Conservation (phyloP, 2,888 invertebrate genomes). For the Diaprepes abbreviatus region DNA sequence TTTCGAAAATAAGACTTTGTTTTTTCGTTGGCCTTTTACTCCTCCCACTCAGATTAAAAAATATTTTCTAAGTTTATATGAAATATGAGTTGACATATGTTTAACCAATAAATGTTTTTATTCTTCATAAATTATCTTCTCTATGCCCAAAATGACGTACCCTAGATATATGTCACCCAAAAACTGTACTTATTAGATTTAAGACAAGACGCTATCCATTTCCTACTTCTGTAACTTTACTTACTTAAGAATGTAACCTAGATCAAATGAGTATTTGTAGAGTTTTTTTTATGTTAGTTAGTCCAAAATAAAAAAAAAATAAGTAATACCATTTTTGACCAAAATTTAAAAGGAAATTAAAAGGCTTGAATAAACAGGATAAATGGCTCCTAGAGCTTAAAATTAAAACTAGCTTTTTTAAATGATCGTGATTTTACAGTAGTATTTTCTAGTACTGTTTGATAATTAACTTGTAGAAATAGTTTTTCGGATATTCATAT, state of each 20-base stretch:
- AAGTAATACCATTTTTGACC: neutral
- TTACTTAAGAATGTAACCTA: neutral
- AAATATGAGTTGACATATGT: no score
- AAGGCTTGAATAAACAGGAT: neutral
- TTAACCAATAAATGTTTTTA: no score
- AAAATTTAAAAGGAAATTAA: slow-evolving; percentile 1
- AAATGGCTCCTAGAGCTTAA: neutral
- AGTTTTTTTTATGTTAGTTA: neutral
- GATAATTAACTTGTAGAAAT: no score
- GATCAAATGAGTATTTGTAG: neutral
- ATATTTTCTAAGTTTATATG: no score
- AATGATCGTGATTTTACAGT: neutral
- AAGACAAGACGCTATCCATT: neutral
- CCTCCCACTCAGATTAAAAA: no score
- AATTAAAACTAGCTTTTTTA: slow-evolving; percentile 7
- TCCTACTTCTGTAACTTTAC: neutral
- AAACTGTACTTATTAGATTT: neutral
- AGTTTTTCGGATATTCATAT: no score
- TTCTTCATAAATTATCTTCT: no score
- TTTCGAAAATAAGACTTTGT: no score
- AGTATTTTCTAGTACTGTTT: no score
- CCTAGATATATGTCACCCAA: neutral
- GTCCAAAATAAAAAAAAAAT: no score
- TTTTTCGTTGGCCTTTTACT: no score
- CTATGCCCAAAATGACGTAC: neutral